These are phyloP conservation scores for Clarias macrocephalus DNA, from an alignment of 2,113 vertebrate species.

Conservation along the genomic window DNA sequence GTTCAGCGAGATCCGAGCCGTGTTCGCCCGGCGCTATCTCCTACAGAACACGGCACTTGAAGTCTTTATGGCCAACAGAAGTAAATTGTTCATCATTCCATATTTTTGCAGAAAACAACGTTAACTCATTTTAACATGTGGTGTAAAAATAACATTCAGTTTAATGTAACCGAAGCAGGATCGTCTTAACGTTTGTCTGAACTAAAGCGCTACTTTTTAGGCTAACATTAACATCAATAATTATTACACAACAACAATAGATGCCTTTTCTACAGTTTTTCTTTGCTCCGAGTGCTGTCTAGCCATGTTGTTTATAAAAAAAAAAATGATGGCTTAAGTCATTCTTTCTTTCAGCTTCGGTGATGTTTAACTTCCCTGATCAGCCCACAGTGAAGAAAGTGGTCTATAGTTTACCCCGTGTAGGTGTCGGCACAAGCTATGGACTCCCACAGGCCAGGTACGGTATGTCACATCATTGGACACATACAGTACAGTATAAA, in stretches of 20 bases:
- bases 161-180: neutral
- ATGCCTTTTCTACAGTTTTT: neutral
- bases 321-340: constrained; percentile 1
- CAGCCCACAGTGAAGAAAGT: constrained; percentile 97
- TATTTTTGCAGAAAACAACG: neutral
- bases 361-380: constrained; percentile 99
- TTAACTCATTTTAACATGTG: neutral
- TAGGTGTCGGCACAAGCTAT: constrained; percentile 98
- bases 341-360: constrained; percentile 80
- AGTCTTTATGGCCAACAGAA: constrained; percentile 99
- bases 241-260: neutral
- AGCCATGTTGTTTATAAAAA: too few species aligned
- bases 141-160: neutral
- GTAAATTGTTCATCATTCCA: constrained; percentile 67
- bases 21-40: constrained; percentile 92
- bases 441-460: constrained; percentile 95
- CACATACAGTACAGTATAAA: neutral
- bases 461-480: constrained; percentile 61
- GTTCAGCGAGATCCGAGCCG: constrained; percentile 98
- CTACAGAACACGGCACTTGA: constrained; percentile 95
- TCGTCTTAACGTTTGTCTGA: neutral
- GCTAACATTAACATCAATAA: neutral
- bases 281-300: too few species aligned
- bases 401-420: constrained; percentile 92
- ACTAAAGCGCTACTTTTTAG: neutral